Evolutionary conservation across 2,888 invertebrate species (phyloP).

Genomic region (Endotricha flammealis): DNA sequence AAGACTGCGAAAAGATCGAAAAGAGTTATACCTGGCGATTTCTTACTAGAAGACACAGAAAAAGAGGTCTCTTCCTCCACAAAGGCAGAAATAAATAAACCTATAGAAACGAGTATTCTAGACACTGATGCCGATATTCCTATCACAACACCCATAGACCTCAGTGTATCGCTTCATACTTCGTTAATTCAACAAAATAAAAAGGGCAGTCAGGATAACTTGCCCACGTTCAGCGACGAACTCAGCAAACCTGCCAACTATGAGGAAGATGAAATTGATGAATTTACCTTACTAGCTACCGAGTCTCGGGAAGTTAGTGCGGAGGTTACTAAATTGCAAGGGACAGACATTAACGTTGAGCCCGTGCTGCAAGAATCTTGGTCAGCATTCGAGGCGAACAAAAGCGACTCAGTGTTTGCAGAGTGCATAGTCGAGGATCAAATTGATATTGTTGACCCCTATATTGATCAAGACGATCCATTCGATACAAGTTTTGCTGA

Average conservation of each 20-base stretch:
- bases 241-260: constrained; percentile 21
- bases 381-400: constrained; percentile 82
- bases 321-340: constrained; percentile 65
- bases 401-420: constrained; percentile 63
- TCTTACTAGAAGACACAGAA: constrained; percentile 81
- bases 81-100: constrained; percentile 74
- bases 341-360: constrained; percentile 54
- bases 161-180: constrained; percentile 81
- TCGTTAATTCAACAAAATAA: constrained; percentile 68
- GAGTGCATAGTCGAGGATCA: constrained; percentile 68
- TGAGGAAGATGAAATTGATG: constrained; percentile 84
- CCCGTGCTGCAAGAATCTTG: constrained; percentile 77
- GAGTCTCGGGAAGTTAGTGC: constrained; percentile 82
- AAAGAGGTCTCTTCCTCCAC: constrained; percentile 32
- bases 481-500: constrained; percentile 92
- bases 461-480: constrained; percentile 84
- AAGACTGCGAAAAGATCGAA: constrained; percentile 73
- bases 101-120: constrained; percentile 82
- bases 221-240: constrained; percentile 19
- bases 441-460: constrained; percentile 62
- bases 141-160: constrained; percentile 83
- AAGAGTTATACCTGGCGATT: constrained; percentile 81
- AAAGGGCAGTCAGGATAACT: constrained; percentile 30
- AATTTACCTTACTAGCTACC: constrained; percentile 87
- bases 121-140: constrained; percentile 85